Evolutionary conservation across 2,888 invertebrate genomes (phyloP).

Genomic region (Cephus nigrinus): DNA sequence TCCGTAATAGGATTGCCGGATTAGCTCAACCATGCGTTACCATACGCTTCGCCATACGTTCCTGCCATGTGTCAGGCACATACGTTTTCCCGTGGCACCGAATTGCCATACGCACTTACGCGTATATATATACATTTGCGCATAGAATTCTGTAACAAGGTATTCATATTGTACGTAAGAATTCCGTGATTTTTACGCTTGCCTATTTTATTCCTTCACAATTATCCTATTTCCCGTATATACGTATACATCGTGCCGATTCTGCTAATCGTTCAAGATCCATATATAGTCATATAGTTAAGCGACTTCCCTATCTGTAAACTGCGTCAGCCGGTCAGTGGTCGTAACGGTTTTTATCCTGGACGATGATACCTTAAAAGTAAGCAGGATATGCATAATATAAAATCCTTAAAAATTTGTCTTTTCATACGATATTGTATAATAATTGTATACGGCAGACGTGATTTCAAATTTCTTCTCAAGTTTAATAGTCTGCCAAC

Average conservation of each 20-base stretch:
- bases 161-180: background rate
- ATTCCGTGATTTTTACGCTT: background rate
- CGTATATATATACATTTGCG: background rate
- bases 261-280: slow-evolving; percentile 49
- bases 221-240: slow-evolving; percentile 37
- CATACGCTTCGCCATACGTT: background rate
- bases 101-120: slow-evolving; percentile 23
- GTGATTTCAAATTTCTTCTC: background rate
- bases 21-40: slow-evolving; percentile 27
- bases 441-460: background rate
- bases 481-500: background rate
- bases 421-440: background rate
- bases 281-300: slow-evolving; percentile 46
- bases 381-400: slow-evolving; percentile 1
- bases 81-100: slow-evolving; percentile 27
- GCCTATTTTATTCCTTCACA: slow-evolving; percentile 16
- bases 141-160: background rate
- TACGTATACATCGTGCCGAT: slow-evolving; percentile 22
- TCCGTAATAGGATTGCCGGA: slow-evolving; percentile 49
- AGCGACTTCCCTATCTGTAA: slow-evolving; percentile 25
- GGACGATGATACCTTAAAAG: slow-evolving; percentile 49
- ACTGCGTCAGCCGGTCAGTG: slow-evolving; percentile 37
- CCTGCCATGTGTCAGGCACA: background rate
- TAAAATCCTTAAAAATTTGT: background rate
- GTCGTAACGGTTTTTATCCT: slow-evolving; percentile 39